phyloP scores from a whole-genome alignment of 2,113 vertebrate species.

The Heloderma charlesbogerti region DNA sequence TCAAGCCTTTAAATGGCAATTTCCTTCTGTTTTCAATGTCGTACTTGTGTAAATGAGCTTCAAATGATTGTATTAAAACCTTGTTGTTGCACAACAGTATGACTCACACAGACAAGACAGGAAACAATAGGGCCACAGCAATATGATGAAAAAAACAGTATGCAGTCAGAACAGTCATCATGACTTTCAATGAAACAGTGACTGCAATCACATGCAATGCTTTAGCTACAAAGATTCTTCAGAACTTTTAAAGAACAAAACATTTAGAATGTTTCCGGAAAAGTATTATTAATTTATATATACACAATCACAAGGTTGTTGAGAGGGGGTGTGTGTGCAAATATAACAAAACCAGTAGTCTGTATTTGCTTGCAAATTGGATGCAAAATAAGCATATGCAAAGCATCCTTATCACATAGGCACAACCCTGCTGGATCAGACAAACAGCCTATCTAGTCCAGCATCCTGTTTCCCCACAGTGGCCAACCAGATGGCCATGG shows the following conservation, averaged over 20 bases:
- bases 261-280: background rate
- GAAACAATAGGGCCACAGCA: background rate
- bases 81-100: background rate
- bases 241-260: background rate
- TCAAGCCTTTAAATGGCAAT: background rate
- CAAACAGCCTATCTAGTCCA: background rate
- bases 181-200: background rate
- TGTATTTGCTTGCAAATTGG: background rate
- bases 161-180: background rate
- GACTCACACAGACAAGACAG: background rate
- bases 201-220: background rate
- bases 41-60: background rate
- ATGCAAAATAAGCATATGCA: background rate
- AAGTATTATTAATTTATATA: background rate
- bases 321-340: background rate
- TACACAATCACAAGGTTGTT: background rate
- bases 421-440: background rate
- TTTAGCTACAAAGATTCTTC: no score
- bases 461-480: background rate
- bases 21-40: background rate
- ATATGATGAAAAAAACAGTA: background rate
- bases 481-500: background rate
- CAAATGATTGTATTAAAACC: background rate
- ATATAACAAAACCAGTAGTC: background rate
- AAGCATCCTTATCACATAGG: background rate